Evolutionary conservation across 23 tunicate genomes (phyloP).

Genomic region (Diplosoma virens): DNA sequence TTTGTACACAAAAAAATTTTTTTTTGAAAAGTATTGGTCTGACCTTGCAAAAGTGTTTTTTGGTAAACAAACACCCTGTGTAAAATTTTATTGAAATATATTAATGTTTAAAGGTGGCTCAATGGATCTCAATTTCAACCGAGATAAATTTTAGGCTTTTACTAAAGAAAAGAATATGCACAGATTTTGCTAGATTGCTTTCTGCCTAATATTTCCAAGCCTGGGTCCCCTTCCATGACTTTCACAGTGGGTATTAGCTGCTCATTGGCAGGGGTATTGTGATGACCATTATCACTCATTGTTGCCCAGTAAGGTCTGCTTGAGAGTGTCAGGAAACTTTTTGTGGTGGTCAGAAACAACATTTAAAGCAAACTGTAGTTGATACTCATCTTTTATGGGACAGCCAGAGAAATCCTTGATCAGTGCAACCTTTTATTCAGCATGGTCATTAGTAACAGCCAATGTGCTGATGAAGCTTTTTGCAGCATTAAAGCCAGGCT

Average conservation of each 20-base stretch:
- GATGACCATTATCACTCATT: background rate
- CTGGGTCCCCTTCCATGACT: background rate
- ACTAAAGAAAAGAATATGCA: background rate
- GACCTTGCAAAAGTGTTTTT: background rate
- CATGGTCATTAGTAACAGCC: background rate
- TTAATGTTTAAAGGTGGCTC: too few relatives aligned
- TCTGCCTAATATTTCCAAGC: background rate
- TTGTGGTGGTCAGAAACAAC: background rate
- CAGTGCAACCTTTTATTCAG: background rate
- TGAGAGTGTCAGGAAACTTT: background rate
- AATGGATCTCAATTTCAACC: background rate
- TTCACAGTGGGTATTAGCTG: background rate
- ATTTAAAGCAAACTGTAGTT: background rate
- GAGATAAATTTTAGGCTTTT: background rate
- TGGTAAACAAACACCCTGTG: background rate
- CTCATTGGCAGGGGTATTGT: background rate
- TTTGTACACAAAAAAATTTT: too few relatives aligned
- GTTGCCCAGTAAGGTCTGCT: background rate
- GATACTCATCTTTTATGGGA: background rate
- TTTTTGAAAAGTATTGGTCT: background rate
- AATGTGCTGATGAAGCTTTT: background rate
- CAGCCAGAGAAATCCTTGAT: background rate
- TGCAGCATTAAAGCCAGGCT: too few relatives aligned
- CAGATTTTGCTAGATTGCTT: background rate
- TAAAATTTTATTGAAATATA: background rate